Conservation (phyloP, 2,797 vertebrate genomes). For the Anas georgica region DNA sequence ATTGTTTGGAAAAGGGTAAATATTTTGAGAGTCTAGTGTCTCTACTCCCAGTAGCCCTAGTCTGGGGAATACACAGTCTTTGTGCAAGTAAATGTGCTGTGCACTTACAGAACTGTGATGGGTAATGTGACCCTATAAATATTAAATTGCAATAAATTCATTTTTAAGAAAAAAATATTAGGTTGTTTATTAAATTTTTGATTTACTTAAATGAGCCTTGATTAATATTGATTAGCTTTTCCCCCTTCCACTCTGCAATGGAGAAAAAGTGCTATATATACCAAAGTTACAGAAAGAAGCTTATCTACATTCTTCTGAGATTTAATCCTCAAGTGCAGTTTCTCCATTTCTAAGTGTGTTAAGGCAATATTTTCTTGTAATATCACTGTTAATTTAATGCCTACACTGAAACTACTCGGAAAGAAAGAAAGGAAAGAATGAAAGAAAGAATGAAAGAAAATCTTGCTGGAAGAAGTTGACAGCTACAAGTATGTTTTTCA, state of each 20-base stretch:
- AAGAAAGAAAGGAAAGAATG: not conserved
- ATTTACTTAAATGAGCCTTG: not conserved
- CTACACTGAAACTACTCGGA: not conserved
- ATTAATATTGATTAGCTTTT: not conserved
- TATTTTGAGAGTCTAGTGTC: not conserved
- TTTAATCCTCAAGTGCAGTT: not conserved
- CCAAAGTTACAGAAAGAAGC: not conserved
- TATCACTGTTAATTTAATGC: not conserved
- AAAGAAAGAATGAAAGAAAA: not conserved
- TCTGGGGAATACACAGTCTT: not conserved
- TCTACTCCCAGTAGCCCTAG: not conserved
- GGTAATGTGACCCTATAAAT: not conserved
- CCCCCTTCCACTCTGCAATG: not conserved
- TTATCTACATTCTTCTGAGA: not conserved
- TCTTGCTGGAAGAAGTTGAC: slow-evolving; percentile 7
- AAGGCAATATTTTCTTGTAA: not conserved
- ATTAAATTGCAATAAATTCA: not conserved
- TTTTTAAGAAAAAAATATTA: not conserved
- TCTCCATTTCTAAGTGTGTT: not conserved
- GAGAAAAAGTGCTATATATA: not conserved
- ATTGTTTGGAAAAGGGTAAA: not conserved
- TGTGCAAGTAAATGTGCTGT: not conserved
- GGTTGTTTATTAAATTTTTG: not conserved
- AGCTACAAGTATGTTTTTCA: slow-evolving; percentile 15
- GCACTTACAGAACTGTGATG: not conserved